These are phyloP conservation scores for Enteromius trimaculatus DNA, from an alignment of 2,797 vertebrate genomes.

Conservation along the genomic window DNA sequence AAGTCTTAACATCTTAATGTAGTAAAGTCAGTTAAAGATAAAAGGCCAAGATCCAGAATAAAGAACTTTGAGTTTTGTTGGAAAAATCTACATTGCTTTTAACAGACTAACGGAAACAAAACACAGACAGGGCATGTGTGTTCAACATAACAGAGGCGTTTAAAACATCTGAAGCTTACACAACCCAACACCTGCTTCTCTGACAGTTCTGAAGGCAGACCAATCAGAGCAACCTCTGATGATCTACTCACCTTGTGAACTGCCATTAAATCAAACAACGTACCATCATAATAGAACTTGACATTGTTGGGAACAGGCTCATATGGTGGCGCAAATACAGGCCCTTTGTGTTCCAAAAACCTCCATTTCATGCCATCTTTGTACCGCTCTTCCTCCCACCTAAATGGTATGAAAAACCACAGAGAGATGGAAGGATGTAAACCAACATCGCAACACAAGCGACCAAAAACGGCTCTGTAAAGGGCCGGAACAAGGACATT, in stretches of 20 bases:
- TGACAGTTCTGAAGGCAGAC: not conserved
- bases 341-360: constrained; percentile 98
- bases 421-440: constrained; percentile 24
- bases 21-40: not conserved
- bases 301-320: constrained; percentile 91
- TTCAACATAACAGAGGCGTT: constrained; percentile 7
- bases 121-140: not conserved
- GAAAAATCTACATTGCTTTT: not conserved
- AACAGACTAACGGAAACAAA: not conserved
- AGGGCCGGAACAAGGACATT: constrained; percentile 8
- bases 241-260: too few relatives aligned
- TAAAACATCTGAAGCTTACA: constrained; percentile 12
- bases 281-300: constrained; percentile 97
- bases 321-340: constrained; percentile 95
- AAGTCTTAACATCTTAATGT: not conserved
- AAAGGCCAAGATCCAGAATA: not conserved
- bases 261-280: constrained; percentile 57
- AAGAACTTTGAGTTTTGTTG: not conserved
- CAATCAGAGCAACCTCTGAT: not conserved
- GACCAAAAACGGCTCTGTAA: constrained; percentile 16
- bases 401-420: constrained; percentile 64
- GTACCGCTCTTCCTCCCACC: constrained; percentile 98
- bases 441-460: constrained; percentile 19
- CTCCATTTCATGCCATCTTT: constrained; percentile 96
- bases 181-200: constrained; percentile 32